Evolutionary conservation across 2,797 vertebrate species (phyloP), one percentile per base, ranked within the genome.

Genomic region (Aphelocoma californica): DNA sequence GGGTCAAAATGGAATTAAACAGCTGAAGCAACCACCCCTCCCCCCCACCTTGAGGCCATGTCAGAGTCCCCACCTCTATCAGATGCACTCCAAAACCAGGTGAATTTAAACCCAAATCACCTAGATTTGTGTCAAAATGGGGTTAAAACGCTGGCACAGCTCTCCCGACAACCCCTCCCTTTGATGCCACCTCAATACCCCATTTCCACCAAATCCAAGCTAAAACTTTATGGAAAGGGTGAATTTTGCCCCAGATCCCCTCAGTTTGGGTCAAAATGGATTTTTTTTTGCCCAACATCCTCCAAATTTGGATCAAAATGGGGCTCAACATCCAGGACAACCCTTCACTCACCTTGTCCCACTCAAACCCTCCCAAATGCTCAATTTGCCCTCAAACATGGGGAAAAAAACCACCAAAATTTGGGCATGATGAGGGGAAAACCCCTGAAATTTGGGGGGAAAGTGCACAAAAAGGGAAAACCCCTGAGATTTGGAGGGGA

Each of bases 401-500:
- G 7, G 4, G 2, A 17, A 21, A 50, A 20, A 16, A 19, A 0
- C 3, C 25, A n/a, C 4, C 32, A 38, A 62, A 45, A 28, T 38
- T 29, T 38, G 19, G 14, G 10, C 29, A 32, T 21, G 28, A 48
- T 48, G 24, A 48, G 24, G 47, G 53, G 4, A 48, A 48, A 48
- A 25, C 28, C 19, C 7, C 31, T 65, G 62, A n/a, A 65, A 25
- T 66, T 65, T 31, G 18, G 15, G 34, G 34, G 15, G 5, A 24
- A 69, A 69, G 15, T 69, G 48, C 28, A 69, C 34, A 51, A 69
- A 51, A 31, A 31, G 6, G 34, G 34, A 20, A 51, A 28, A 12
- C 11, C 8, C 25, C 25, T 10, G 24, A 47, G 18, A 54, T 16
- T 23, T n/a, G 3, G 4, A 4, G 13, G 36, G 24, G 47, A 32